Evolutionary conservation across 2,113 vertebrate genomes (phyloP).

Genomic region (Prinia subflava): DNA sequence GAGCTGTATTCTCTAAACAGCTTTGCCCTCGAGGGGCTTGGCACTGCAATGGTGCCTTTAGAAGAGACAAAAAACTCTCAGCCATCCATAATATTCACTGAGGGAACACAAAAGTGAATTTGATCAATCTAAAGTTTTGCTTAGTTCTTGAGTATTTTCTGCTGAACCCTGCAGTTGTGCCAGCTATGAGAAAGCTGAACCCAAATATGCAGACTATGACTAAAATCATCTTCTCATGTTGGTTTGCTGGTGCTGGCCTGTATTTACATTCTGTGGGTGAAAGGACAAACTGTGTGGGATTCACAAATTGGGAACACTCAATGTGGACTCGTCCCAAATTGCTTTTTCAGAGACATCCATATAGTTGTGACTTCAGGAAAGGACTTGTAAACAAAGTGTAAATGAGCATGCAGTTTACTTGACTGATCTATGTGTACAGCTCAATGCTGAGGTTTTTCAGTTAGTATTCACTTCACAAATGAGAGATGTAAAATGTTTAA

Average conservation of each 20-base stretch:
- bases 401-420: neutral
- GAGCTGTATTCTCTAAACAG: neutral
- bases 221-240: neutral
- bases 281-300: neutral
- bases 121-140: neutral
- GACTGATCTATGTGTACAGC: neutral
- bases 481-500: constrained; percentile 10
- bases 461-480: constrained; percentile 40
- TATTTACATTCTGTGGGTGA: neutral
- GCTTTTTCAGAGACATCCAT: neutral
- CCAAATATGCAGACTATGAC: neutral
- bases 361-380: neutral
- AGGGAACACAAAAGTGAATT: neutral
- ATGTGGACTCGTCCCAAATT: neutral
- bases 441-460: neutral
- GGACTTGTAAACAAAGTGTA: neutral
- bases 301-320: neutral
- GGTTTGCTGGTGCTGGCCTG: neutral
- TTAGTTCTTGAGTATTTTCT: neutral
- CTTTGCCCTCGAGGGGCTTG: neutral
- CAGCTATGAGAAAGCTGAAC: neutral
- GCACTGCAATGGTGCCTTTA: neutral
- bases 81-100: neutral
- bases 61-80: neutral
- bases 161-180: neutral